Conservation (phyloP, 1,140 invertebrate genomes). For the Caenorhabditis brenneri region DNA sequence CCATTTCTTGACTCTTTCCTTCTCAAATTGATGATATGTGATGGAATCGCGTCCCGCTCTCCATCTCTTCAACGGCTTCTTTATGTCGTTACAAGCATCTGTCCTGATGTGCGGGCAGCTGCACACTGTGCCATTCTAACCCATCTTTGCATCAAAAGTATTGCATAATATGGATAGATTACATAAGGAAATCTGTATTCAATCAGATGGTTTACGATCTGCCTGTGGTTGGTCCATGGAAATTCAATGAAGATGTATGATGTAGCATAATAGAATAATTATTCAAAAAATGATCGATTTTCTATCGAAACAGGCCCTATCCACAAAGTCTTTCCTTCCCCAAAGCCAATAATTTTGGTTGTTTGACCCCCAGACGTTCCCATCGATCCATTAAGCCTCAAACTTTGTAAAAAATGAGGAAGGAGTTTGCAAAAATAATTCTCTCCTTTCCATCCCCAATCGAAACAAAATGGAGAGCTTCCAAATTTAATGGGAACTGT, state of each 20-base stretch:
- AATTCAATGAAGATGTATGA: not conserved
- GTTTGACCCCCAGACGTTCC: no score
- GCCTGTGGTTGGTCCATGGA: not conserved
- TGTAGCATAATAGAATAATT: no score
- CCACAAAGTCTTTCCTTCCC: no score
- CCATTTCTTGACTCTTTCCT: conserved; percentile 22
- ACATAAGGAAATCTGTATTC: conserved; percentile 39
- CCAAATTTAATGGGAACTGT: not conserved
- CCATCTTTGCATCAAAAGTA: not conserved
- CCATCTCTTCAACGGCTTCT: conserved; percentile 27
- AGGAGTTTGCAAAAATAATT: no score
- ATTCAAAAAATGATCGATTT: no score
- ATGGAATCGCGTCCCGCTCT: conserved; percentile 12
- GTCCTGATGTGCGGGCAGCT: not conserved
- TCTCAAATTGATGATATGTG: conserved; percentile 42
- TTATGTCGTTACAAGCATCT: conserved; percentile 43
- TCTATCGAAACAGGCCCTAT: no score
- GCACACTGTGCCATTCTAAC: conserved; percentile 1
- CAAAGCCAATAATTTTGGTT: no score
- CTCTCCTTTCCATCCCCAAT: not conserved
- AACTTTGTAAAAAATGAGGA: no score
- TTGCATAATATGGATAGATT: conserved; percentile 34
- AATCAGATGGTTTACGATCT: conserved; percentile 37
- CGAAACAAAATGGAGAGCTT: no score
- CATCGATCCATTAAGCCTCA: no score